Percentiles rank a stretch among this genome's conserved stretches.
Conservation (phyloP, 2,888 invertebrate species). For the Drosophila anceps region DNA sequence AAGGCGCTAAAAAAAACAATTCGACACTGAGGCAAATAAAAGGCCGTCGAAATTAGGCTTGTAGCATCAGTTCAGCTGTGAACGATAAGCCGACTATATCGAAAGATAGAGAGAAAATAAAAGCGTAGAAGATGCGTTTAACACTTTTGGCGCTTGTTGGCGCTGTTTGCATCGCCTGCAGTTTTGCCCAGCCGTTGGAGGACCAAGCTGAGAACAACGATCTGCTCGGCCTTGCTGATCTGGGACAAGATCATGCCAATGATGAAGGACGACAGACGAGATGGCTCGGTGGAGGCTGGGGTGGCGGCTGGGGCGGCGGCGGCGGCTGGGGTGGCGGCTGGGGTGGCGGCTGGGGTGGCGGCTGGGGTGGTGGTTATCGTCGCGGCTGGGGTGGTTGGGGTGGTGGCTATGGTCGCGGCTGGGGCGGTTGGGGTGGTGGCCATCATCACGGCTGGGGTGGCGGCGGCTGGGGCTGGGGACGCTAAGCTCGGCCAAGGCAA, state of each 20-base stretch:
- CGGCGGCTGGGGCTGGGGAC: conserved; percentile 2
- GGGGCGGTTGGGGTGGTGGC: conserved; percentile 24
- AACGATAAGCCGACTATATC: conserved; percentile 5
- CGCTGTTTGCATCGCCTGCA: conserved; percentile 47
- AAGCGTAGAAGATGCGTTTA: conserved; percentile 58
- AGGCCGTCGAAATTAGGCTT: conserved; percentile 10
- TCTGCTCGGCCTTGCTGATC: conserved; percentile 50
- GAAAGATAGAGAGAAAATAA: background rate
- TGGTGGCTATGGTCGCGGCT: background rate
- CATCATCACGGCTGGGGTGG: background rate
- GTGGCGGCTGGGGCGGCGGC: background rate
- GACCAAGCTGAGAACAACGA: conserved; percentile 17
- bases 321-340: conserved; percentile 1
- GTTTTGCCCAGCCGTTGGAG: conserved; percentile 28
- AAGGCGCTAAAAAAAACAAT: background rate
- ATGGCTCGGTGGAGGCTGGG: background rate
- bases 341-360: background rate
- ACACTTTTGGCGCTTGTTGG: conserved; percentile 54
- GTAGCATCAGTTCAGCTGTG: conserved; percentile 34
- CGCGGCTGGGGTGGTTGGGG: background rate
- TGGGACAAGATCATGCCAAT: conserved; percentile 30
- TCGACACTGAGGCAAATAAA: conserved; percentile 25
- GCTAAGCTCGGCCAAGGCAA: conserved; percentile 27
- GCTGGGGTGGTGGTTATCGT: background rate
- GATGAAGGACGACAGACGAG: background rate